Evolutionary conservation across 2,797 vertebrate species (phyloP).

Genomic region (Rhyacichthys aspro): DNA sequence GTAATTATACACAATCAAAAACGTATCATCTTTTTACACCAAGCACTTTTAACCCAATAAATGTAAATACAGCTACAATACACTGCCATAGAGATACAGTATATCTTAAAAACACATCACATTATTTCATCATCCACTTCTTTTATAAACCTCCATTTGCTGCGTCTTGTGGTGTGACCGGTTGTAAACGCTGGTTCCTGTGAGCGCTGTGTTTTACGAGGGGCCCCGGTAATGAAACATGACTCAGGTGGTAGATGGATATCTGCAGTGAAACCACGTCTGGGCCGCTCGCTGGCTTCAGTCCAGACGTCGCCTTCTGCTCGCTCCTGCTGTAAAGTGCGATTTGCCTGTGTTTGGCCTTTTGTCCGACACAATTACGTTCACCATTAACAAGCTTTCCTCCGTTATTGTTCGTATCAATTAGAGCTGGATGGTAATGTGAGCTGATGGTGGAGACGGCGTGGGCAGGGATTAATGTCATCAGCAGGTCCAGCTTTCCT

Average conservation of each 20-base stretch:
- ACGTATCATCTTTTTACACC: no score
- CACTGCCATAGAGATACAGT: no score
- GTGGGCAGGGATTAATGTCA: conserved; percentile 74
- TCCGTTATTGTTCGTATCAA: conserved; percentile 87
- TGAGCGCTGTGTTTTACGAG: background rate
- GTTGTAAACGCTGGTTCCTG: background rate
- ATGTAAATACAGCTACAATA: no score
- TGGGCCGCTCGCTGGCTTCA: conserved; percentile 38
- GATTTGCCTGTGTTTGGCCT: conserved; percentile 66
- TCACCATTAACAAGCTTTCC: conserved; percentile 86
- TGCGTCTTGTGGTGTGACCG: background rate
- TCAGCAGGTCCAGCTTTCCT: conserved; percentile 5
- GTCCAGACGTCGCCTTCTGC: conserved; percentile 68
- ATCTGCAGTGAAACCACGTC: conserved; percentile 61
- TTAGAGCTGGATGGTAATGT: conserved; percentile 85
- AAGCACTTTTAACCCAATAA: no score
- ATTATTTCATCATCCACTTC: no score
- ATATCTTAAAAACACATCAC: no score
- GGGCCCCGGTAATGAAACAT: conserved; percentile 58
- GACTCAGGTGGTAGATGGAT: conserved; percentile 68
- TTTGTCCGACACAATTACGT: conserved; percentile 73
- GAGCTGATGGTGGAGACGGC: conserved; percentile 83
- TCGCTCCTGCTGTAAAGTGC: conserved; percentile 54
- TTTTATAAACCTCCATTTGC: no score
- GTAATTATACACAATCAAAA: no score